Evolutionary conservation across 37 sponge, comb jelly and placozoan genomes (phyloP), one percentile per base, ranked within the genome.

Genomic region (Aphrocallistes beatrix): DNA sequence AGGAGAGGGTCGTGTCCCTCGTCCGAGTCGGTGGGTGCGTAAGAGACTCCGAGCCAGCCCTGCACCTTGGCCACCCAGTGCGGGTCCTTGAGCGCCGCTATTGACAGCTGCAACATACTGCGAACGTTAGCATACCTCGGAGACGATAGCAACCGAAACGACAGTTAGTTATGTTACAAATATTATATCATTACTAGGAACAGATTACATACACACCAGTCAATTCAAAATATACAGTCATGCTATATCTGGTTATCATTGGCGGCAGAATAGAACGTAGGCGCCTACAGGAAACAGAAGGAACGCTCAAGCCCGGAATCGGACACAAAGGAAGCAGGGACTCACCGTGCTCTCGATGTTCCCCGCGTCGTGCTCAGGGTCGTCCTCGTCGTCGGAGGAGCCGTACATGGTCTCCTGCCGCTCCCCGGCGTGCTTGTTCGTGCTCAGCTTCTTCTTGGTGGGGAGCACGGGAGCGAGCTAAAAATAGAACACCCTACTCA

Each of bases 331-430:
- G 49, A 17, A 21, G 13, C 13, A 47, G 13, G 13, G 17, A 47
- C 49, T 47, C 8, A 60, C 75, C 25, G 75, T 60, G 8, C n/a
- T 28, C n/a, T n/a, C n/a, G n/a, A 60, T 13, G 3, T 8, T 28
- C 34, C 28, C 75, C 34, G 32, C 17, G 17, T 19, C 17, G 34
- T 3, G 75, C 6, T 60, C 75, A 6, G 34, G 1, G 3, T 60
- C 75, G 75, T 60, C 75, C 75, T 60, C 75, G 34, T 60, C 75
- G n/a, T 60, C 75, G 34, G 75, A 60, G 75, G 75, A 60, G 32
- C 75, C 75, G 75, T 60, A 60, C 17, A 19, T 19, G n/a, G 75
- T 19, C 34, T 60, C 75, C 75, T 60, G 75, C 21, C 3, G 28
- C n/a, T 25, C 17, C 17, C 3, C 32, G 3, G 17, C 32, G 3